Percentiles rank a stretch among this genome's conserved stretches.
These are phyloP conservation scores for Disparrhopalites patrizii DNA, from an alignment of 2,888 invertebrate species.

Conservation along the genomic window DNA sequence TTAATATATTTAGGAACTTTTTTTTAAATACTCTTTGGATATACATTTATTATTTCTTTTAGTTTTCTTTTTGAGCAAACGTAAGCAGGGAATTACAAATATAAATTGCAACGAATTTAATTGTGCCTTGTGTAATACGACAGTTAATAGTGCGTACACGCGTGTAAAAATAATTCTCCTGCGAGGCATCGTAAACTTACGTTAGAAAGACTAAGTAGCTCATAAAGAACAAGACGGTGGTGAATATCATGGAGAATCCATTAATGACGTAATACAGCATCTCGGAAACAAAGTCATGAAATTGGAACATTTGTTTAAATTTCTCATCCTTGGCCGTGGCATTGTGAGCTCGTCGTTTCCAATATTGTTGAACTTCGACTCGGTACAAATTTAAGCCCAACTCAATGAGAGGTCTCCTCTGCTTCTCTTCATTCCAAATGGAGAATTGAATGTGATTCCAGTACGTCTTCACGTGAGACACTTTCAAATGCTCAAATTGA, in stretches of 20 bases:
- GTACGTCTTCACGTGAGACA: constrained; percentile 44
- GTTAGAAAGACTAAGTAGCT: constrained; percentile 44
- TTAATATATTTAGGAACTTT: no score
- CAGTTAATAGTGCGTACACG: no score
- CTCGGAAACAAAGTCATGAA: constrained; percentile 40
- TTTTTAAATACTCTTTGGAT: no score
- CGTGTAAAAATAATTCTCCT: no score
- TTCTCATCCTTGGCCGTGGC: constrained; percentile 23
- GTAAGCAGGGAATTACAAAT: no score
- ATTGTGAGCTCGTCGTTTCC: constrained; percentile 11
- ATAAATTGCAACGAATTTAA: no score
- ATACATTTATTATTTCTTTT: no score
- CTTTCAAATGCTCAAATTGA: constrained; percentile 33
- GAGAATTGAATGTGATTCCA: constrained; percentile 42
- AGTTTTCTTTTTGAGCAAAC: no score
- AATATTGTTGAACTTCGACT: constrained; percentile 26
- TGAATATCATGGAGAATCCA: constrained; percentile 30
- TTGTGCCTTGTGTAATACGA: no score
- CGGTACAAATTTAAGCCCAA: constrained; percentile 37
- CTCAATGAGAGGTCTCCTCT: constrained; percentile 15
- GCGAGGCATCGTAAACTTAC: constrained; percentile 18
- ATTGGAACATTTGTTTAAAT: constrained; percentile 35
- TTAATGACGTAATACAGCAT: constrained; percentile 33
- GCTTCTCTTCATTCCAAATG: constrained; percentile 31
- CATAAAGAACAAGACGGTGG: constrained; percentile 39